Evolutionary conservation across 35 echinoderm and acorn worm species (phyloP), one percentile per base, ranked within the genome.

Genomic region (Ophiothrix spiculata): DNA sequence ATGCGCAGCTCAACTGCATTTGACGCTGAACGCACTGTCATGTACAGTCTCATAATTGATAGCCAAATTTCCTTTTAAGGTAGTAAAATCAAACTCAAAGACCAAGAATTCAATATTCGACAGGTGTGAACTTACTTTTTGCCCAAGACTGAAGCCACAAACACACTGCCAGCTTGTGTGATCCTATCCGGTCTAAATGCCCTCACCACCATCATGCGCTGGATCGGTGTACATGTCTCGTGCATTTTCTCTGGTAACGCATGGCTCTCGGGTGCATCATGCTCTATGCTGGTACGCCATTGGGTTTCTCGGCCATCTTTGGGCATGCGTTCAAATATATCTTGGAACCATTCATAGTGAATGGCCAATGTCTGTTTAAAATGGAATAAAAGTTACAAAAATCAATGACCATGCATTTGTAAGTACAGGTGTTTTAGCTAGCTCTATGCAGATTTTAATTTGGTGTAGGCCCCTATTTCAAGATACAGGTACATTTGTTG

Each of bases 241-340:
- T 99, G 92, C 96, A 99, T 99, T 75, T 94, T 99, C 86, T 99
- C 96, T 34, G 96, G 96, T 29, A 99, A 74, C 17, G 92, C 86
- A 25, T 77, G 82, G 1, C 39, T 85, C 40, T 99, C 96, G 21
- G 96, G 96, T 25, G 86, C 84, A 14, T 94, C 96, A 49, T 99
- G 96, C 38, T 99, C 96, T 14, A 89, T 86, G 3, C 91, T 36
- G 46, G 96, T 91, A 75, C 96, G 96, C 96, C 96, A 99, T 56
- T 94, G 96, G 32, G 96, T 99, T 56, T 99, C 96, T 31, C 96
- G 81, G 4, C 96, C 96, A 39, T 99, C 96, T 83, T 94, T 99
- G 13, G 96, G 92, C 96, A 99, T 99, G 17, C 92, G 86, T 64
- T 99, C 96, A 92, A 99, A 99, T 92, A 99, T 99, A 56, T 99